These are phyloP conservation scores for Petrolisthes cinctipes DNA, from an alignment of 2,888 invertebrate species.

Conservation along the genomic window DNA sequence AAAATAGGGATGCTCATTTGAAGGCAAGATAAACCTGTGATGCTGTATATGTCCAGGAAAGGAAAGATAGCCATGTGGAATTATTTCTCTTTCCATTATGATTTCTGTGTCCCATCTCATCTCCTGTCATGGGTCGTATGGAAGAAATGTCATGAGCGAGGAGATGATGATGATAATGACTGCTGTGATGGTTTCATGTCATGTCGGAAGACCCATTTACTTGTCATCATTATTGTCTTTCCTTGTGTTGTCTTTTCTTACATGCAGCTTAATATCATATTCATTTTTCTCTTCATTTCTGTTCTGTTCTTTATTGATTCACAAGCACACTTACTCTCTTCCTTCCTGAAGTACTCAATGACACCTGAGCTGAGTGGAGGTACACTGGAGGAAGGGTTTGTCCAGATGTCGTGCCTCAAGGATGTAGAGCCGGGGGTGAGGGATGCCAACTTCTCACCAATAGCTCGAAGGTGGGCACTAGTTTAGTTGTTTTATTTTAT, in stretches of 20 bases:
- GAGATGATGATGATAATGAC: too few relatives aligned
- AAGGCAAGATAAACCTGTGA: too few relatives aligned
- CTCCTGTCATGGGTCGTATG: too few relatives aligned
- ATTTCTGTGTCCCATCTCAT: too few relatives aligned
- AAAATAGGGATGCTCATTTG: too few relatives aligned
- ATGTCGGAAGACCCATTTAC: not conserved
- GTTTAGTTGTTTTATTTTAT: not conserved
- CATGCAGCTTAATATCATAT: not conserved
- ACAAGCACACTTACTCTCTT: not conserved
- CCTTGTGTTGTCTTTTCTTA: not conserved
- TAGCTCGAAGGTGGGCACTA: slow-evolving; percentile 51
- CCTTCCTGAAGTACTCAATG: slow-evolving; percentile 52
- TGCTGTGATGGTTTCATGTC: too few relatives aligned
- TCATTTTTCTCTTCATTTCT: too few relatives aligned
- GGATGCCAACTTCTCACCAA: slow-evolving; percentile 49
- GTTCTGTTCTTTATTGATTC: too few relatives aligned
- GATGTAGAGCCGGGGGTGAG: slow-evolving; percentile 60
- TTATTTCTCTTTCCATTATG: too few relatives aligned
- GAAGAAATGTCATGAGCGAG: too few relatives aligned
- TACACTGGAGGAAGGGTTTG: slow-evolving; percentile 59
- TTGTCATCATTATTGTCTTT: not conserved
- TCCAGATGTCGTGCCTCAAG: slow-evolving; percentile 63
- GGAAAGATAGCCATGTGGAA: too few relatives aligned
- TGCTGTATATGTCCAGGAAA: too few relatives aligned
- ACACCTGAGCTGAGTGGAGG: slow-evolving; percentile 62